phyloP scores from a whole-genome alignment of 2,113 vertebrate species.

The human region GRCh38 chr7:20218001-20218500 shows the following conservation, averaged over 20 bases:
- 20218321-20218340: neutral
- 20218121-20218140: neutral
- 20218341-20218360: neutral
- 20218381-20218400: neutral
- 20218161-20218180: neutral
- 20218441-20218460: neutral
- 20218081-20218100: neutral
- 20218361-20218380: neutral
- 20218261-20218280: neutral
- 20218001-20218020: neutral
- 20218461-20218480: neutral
- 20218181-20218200: slow-evolving; percentile 2
- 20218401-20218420: neutral
- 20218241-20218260: neutral
- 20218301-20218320: neutral
- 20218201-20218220: neutral
- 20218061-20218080: neutral
- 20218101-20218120: slow-evolving; percentile 22
- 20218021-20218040: neutral
- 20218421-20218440: neutral
- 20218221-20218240: neutral
- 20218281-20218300: neutral
- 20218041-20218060: neutral
- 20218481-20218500: neutral
- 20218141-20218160: neutral